These are phyloP conservation scores for Lutjanus erythropterus DNA, from an alignment of 2,113 vertebrate species.

Conservation along the genomic window DNA sequence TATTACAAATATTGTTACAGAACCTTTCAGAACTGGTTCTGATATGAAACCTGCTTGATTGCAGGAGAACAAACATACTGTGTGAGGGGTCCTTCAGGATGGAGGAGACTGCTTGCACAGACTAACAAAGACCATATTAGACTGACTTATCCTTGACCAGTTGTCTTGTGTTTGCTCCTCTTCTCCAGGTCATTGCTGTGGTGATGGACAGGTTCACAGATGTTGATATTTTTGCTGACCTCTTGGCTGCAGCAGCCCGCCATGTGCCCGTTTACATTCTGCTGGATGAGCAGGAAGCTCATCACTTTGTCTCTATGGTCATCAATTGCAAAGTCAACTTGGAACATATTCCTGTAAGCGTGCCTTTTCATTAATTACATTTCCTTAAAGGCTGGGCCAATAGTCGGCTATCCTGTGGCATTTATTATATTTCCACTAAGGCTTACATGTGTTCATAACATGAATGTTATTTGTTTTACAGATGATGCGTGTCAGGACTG, in stretches of 20 bases:
- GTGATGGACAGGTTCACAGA: slow-evolving; percentile 98
- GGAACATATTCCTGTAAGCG: slow-evolving; percentile 91
- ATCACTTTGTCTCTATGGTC: slow-evolving; percentile 93
- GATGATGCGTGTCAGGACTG: slow-evolving; percentile 96
- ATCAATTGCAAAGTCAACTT: slow-evolving; percentile 93
- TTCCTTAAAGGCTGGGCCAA: not conserved
- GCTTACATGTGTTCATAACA: not conserved
- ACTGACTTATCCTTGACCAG: not conserved
- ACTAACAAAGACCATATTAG: not conserved
- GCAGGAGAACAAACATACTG: too few species aligned
- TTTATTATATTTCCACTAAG: not conserved
- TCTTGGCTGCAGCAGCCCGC: slow-evolving; percentile 91
- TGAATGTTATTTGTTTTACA: slow-evolving; percentile 72
- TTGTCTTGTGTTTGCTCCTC: slow-evolving; percentile 37
- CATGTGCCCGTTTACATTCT: slow-evolving; percentile 96
- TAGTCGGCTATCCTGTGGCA: too few species aligned
- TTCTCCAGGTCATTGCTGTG: slow-evolving; percentile 92
- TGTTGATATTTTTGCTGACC: slow-evolving; percentile 93
- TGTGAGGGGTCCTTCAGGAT: too few species aligned
- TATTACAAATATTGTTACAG: too few species aligned
- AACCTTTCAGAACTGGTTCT: too few species aligned
- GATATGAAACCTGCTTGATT: too few species aligned
- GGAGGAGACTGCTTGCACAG: too few species aligned
- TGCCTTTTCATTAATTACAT: not conserved
- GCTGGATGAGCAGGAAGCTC: slow-evolving; percentile 92